Base-by-base conservation (phyloP, 1,140 invertebrate species). In the Drosophila tani region DNA sequence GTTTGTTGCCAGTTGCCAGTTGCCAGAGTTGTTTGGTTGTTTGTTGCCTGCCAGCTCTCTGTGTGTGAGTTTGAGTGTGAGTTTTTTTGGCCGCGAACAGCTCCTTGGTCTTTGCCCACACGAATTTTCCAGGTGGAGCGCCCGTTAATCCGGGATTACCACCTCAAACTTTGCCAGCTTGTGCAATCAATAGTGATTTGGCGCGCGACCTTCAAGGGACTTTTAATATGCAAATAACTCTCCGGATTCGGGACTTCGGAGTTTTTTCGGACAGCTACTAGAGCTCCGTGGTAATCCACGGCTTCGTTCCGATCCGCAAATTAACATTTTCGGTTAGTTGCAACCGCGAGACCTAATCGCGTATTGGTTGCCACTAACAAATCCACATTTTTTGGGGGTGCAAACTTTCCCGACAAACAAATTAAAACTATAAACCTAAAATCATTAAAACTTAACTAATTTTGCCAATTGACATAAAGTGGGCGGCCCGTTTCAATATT, bases 261-360 rank as follows among this genome's bases (percentile, higher is more conserved):
- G 1, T 12, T 35, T 12, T 35, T 12, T 35, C 11, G 35, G 32
- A 55, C 32, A 32, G 27, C 32, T 55, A 14, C 12, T 17, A 15
- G 6, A 29, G 24, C 32, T 35, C 3, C 19, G 35, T 38, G 59
- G 41, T 43, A n/a, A n/a, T 43, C 62, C 7, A 6, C 2, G 51
- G 51, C 51, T n/a, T 32, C 29, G n/a, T 21, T 21, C 17, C 60
- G 47, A 64, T 66, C 27, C 46, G 46, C 46, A 50, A 49, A 67
- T 68, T 68, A 67, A 32, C 45, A 68, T 68, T 50, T 68, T 66
- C 21, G 53, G 57, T 62, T 24, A 29, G 27, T 32, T 46, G n/a
- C 24, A 47, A 15, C n/a, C 29, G 49, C 51, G 32, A 38, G 2
- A 32, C 32, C 51, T 55, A 56, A 56, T 56, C 38, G 53, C 5